Conservation (phyloP, 2,888 invertebrate species). For the Lapara coniferarum region DNA sequence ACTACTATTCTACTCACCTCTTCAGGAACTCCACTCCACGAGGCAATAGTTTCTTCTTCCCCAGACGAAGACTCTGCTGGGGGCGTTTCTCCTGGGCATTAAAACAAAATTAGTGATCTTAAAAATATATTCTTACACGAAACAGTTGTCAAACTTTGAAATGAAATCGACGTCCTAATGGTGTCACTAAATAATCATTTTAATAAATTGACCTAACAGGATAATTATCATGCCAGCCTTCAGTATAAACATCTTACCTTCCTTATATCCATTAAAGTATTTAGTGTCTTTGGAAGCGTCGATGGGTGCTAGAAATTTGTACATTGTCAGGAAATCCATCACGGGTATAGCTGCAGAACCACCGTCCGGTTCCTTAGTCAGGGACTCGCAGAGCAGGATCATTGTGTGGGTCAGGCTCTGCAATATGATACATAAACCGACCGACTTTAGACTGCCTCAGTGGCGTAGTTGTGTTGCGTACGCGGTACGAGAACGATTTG, state of each 20-base stretch:
- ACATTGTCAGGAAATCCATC: constrained; percentile 85
- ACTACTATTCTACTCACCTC: not conserved
- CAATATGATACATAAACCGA: constrained; percentile 31
- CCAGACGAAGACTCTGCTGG: not conserved
- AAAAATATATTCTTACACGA: too few species aligned
- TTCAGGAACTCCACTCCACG: not conserved
- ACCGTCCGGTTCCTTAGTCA: constrained; percentile 93
- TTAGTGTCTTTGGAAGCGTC: constrained; percentile 78
- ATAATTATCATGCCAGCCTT: not conserved
- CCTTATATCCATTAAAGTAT: constrained; percentile 67
- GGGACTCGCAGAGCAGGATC: constrained; percentile 90
- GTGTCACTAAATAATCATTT: too few species aligned
- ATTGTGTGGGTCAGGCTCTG: constrained; percentile 90
- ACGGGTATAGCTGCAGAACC: constrained; percentile 89
- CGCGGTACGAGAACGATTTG: too few species aligned
- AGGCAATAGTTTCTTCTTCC: not conserved
- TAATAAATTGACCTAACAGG: too few species aligned
- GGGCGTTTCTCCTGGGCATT: not conserved
- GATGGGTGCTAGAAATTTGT: constrained; percentile 81
- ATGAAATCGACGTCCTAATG: too few species aligned
- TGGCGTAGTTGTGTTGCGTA: too few species aligned
- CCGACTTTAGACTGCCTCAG: too few species aligned
- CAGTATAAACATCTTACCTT: constrained; percentile 52
- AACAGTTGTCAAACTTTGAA: too few species aligned
- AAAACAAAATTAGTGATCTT: not conserved